Percentiles rank a stretch among this genome's conserved stretches.
These are phyloP conservation scores for Dendrolimus pini DNA, from an alignment of 2,888 invertebrate species.

Conservation along the genomic window DNA sequence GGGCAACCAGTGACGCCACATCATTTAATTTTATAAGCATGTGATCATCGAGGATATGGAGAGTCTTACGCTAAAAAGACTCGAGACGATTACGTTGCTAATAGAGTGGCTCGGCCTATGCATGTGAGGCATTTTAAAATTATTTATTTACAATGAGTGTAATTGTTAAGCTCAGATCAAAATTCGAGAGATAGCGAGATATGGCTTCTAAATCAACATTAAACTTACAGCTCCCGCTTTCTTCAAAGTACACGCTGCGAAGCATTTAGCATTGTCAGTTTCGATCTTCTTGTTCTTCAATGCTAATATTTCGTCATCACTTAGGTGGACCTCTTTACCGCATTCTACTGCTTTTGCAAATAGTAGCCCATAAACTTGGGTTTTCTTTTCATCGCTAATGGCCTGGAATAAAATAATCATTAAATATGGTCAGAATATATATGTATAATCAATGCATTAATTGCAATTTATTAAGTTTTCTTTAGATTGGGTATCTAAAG, in stretches of 20 bases:
- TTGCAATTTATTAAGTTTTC: too few relatives aligned
- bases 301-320: constrained; percentile 30
- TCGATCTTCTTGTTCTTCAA: constrained; percentile 37
- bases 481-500: too few relatives aligned
- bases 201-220: not conserved
- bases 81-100: too few relatives aligned
- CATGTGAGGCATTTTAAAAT: too few relatives aligned
- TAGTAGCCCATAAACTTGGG: constrained; percentile 33
- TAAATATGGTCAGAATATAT: not conserved
- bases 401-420: constrained; percentile 23
- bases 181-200: too few relatives aligned
- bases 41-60: too few relatives aligned
- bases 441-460: too few relatives aligned
- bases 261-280: constrained; percentile 38
- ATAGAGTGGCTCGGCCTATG: too few relatives aligned
- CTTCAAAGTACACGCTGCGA: constrained; percentile 41
- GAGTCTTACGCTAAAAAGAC: too few relatives aligned
- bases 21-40: too few relatives aligned
- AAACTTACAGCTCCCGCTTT: constrained; percentile 43
- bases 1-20: not conserved
- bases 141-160: too few relatives aligned
- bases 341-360: constrained; percentile 35
- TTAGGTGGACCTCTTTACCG: constrained; percentile 35
- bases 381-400: constrained; percentile 29
- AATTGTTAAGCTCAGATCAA: too few relatives aligned